Evolutionary conservation across 2,113 vertebrate genomes (phyloP).

Genomic region (Lophotis ruficrista): DNA sequence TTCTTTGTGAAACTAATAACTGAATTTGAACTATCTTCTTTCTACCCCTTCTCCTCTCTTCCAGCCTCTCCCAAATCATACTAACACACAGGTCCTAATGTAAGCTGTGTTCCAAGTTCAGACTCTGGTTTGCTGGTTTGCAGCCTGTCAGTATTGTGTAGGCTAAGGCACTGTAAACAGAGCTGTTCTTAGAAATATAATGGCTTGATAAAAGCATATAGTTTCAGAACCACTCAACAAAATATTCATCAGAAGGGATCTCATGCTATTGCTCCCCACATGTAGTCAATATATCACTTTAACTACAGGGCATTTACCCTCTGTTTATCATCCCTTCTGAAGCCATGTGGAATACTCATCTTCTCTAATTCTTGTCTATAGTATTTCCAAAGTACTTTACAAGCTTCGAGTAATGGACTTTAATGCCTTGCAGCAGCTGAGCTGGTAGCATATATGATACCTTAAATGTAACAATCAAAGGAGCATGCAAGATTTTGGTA

Average conservation of each 20-base stretch:
- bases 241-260: conserved; percentile 75
- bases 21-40: background rate
- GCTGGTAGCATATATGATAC: conserved; percentile 96
- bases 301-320: conserved; percentile 84
- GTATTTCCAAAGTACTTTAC: conserved; percentile 95
- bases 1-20: background rate
- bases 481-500: conserved; percentile 88
- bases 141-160: background rate
- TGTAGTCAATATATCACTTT: conserved; percentile 91
- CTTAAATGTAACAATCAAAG: conserved; percentile 99
- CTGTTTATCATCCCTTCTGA: conserved; percentile 88
- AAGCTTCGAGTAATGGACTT: conserved; percentile 86
- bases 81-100: background rate
- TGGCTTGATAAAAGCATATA: conserved; percentile 41
- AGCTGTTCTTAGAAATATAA: conserved; percentile 21
- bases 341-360: conserved; percentile 98
- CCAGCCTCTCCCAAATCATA: background rate
- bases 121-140: conserved; percentile 25
- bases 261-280: conserved; percentile 75
- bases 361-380: conserved; percentile 88
- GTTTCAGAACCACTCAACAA: conserved; percentile 60
- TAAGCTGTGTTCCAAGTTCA: background rate
- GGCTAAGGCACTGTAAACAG: background rate
- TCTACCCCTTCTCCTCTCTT: background rate
- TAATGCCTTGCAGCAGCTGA: conserved; percentile 95